Evolutionary conservation across 1,140 invertebrate species (phyloP).

Genomic region (Acromyrmex charruanus): DNA sequence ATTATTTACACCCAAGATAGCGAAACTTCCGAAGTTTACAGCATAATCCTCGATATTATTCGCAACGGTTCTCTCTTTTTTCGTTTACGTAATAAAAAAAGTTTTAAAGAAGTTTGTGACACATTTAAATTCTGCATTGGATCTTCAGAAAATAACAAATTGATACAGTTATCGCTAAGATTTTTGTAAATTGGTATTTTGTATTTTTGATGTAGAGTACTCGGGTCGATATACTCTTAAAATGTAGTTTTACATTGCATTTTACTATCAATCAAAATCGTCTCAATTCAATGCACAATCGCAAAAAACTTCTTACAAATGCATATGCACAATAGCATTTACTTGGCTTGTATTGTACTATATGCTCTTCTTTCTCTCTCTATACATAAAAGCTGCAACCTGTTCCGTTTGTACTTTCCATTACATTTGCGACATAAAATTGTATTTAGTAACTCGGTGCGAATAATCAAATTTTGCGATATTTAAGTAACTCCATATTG

Average conservation of each 20-base stretch:
- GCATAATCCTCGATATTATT: constrained; percentile 11
- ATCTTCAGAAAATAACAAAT: not conserved
- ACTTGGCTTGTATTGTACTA: constrained; percentile 49
- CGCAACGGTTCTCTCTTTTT: not conserved
- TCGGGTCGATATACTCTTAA: not conserved
- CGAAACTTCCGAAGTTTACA: constrained; percentile 21
- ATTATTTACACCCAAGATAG: constrained; percentile 33
- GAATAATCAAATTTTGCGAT: constrained; percentile 32
- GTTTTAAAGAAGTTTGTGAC: not conserved
- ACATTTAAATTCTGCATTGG: not conserved
- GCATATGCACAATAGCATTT: constrained; percentile 55
- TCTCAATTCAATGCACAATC: not conserved
- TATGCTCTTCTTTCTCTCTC: constrained; percentile 41
- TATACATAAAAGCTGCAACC: constrained; percentile 37
- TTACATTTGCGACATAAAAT: constrained; percentile 67
- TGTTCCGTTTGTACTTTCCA: constrained; percentile 32
- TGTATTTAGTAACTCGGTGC: constrained; percentile 52
- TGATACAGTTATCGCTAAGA: not conserved
- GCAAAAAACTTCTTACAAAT: constrained; percentile 56
- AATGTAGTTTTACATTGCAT: constrained; percentile 26
- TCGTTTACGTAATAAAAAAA: not conserved
- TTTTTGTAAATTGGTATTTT: not conserved
- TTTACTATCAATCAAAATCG: constrained; percentile 17
- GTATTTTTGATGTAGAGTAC: not conserved
- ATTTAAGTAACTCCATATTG: constrained; percentile 19